Conservation (phyloP, 2,797 vertebrate species). For the Gephyroberyx darwinii region DNA sequence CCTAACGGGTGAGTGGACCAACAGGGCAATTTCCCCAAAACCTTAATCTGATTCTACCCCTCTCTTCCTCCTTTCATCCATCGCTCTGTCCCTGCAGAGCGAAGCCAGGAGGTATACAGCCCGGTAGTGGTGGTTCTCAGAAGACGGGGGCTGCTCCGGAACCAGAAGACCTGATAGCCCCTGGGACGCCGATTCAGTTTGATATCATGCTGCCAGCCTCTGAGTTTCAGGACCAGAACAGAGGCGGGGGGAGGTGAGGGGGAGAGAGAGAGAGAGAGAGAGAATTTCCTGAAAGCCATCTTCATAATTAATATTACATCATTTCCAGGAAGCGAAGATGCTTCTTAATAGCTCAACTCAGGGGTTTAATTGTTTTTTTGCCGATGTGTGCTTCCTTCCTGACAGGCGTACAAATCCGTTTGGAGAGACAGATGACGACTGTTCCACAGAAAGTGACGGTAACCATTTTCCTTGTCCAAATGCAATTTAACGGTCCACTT, state of each 20-base stretch:
- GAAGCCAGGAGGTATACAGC: slow-evolving; percentile 75
- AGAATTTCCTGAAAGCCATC: slow-evolving; percentile 50
- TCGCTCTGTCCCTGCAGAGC: slow-evolving; percentile 63
- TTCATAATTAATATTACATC: slow-evolving; percentile 28
- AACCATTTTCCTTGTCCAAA: slow-evolving; percentile 32
- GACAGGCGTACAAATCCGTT: slow-evolving; percentile 95
- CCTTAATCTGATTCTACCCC: neutral
- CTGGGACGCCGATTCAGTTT: slow-evolving; percentile 97
- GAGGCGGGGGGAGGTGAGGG: slow-evolving; percentile 87
- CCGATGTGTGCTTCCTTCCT: slow-evolving; percentile 22
- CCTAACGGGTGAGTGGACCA: no score
- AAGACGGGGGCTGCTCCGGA: slow-evolving; percentile 75
- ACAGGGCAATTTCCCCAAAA: no score
- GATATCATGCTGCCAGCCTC: slow-evolving; percentile 94
- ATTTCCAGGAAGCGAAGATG: slow-evolving; percentile 57
- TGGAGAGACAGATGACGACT: slow-evolving; percentile 90
- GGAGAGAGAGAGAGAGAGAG: neutral
- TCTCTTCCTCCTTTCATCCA: neutral
- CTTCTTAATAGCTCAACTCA: slow-evolving; percentile 35
- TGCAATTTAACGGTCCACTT: slow-evolving; percentile 13
- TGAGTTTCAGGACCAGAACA: slow-evolving; percentile 95
- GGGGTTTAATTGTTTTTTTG: slow-evolving; percentile 51
- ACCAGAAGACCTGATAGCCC: slow-evolving; percentile 87
- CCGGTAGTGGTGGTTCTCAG: slow-evolving; percentile 53
- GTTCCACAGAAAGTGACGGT: slow-evolving; percentile 84